phyloP scores from a whole-genome alignment of 2,113 vertebrate species.

The Podarcis muralis region DNA sequence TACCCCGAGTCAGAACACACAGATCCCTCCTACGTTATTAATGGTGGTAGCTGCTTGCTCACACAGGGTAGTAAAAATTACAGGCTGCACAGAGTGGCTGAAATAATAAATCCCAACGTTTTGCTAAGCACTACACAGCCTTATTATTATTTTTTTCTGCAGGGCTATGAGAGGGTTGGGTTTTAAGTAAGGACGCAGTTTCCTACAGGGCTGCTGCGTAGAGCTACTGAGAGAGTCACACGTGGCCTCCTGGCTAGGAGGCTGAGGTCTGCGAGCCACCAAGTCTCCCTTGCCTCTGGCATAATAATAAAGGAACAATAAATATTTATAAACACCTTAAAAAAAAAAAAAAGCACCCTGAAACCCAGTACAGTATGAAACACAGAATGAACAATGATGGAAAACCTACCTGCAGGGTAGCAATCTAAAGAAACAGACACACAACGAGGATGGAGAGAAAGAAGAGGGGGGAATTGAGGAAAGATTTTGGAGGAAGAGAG shows the following conservation, averaged over 20 bases:
- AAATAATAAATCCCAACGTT: constrained; percentile 59
- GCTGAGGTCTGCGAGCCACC: background rate
- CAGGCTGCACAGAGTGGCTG: constrained; percentile 58
- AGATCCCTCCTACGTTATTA: constrained; percentile 18
- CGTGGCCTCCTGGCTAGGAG: fast-evolving
- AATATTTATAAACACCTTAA: constrained; percentile 15
- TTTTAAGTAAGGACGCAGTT: background rate
- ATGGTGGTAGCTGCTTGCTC: constrained; percentile 51
- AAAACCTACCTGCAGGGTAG: background rate
- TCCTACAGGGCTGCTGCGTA: fast-evolving
- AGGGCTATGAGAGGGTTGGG: background rate
- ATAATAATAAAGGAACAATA: background rate
- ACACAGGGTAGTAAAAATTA: constrained; percentile 65
- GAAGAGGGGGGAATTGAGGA: no score
- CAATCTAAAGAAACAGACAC: background rate
- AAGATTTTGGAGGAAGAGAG: background rate
- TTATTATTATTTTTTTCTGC: background rate
- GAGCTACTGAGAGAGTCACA: background rate
- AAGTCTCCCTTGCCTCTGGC: background rate
- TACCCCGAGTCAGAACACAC: background rate
- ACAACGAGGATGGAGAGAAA: background rate
- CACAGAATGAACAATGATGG: background rate
- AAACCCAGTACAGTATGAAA: background rate
- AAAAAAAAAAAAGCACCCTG: background rate
- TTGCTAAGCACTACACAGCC: background rate